Evolutionary conservation across 2,888 invertebrate genomes (phyloP).

Genomic region (Phasia obesa): DNA sequence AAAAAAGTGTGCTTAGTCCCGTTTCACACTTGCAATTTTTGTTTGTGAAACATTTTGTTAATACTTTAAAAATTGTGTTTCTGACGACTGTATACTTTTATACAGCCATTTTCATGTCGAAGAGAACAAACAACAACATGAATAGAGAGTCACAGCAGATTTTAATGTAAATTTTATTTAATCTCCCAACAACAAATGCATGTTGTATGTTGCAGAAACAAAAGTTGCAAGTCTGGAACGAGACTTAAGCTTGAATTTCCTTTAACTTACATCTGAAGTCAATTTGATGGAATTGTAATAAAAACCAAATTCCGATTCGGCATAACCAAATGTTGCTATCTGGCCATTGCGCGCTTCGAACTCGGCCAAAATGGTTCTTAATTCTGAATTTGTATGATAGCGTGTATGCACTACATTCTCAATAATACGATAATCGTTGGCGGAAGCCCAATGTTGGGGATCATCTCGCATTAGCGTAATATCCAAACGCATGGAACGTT

Average conservation of each 20-base stretch:
- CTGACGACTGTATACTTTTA: no score
- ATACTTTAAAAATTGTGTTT: no score
- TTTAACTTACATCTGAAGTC: conserved; percentile 86
- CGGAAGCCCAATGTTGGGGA: conserved; percentile 91
- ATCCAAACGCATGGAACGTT: conserved; percentile 85
- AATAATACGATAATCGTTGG: conserved; percentile 89
- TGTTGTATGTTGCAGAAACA: not conserved
- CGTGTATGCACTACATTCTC: conserved; percentile 86
- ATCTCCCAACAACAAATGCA: no score
- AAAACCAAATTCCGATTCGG: conserved; percentile 87
- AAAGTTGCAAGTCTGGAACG: not conserved
- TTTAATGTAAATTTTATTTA: no score
- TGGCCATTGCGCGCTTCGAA: conserved; percentile 87
- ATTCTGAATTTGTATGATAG: conserved; percentile 87
- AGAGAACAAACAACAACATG: no score
- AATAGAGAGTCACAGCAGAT: no score
- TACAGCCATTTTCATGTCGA: no score
- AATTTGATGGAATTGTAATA: conserved; percentile 88
- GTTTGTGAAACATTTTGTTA: no score
- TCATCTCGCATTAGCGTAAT: conserved; percentile 92
- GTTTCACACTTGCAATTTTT: no score
- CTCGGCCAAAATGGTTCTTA: conserved; percentile 86
- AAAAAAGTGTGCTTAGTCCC: no score
- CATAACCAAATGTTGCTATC: conserved; percentile 87
- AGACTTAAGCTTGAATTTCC: not conserved